Base-by-base conservation (phyloP, 1,140 invertebrate species). In the Planococcus citri region DNA sequence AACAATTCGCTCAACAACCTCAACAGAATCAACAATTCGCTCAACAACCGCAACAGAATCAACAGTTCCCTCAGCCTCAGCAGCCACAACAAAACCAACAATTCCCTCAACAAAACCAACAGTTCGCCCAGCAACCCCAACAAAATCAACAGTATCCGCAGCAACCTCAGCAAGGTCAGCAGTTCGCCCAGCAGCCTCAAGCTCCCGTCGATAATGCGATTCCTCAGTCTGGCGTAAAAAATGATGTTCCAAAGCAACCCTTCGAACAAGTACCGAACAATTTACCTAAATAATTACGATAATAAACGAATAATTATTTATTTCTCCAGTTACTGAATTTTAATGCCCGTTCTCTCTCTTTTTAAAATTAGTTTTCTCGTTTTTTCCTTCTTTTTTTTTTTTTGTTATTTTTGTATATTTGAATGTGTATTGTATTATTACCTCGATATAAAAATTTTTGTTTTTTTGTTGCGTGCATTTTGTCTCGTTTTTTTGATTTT, bases 81-180 rank as follows among this genome's bases (percentile, higher is more conserved):
- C 70, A 61, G 20, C 51, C 14, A 29, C 25, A 69, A 37, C 51
- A 17, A 17, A 21, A 3, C 82, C 80, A 6, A 96, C 87, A 78
- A n/a, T n/a, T n/a, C n/a, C 64, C 27, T 67, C 24, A 72, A 64
- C 61, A 41, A 41, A 64, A 71, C 37, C 70, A 64, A 17, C 74
- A 76, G 70, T 51, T 69, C 17, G 75, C 68, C 29, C 70, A 68
- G 21, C 69, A 73, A 10, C 68, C 72, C 12, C 69, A 51, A 3
- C 67, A 71, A 24, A 69, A 72, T 29, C 69, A 70, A 14, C 70
- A 71, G n/a, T 69, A 69, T 25, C 24, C 68, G 61, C 69, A 72
- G 27, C 72, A 71, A 67, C 21, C 69, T 97, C 97, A 58, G 86
- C 84, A 51, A 51, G 6, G 6, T 37, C 33, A 37, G 14, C 41